A percentile compares a stretch with the other conserved stretches of the same genome.
Conservation (phyloP, 2,797 vertebrate species). For the Potorous gilbertii region DNA sequence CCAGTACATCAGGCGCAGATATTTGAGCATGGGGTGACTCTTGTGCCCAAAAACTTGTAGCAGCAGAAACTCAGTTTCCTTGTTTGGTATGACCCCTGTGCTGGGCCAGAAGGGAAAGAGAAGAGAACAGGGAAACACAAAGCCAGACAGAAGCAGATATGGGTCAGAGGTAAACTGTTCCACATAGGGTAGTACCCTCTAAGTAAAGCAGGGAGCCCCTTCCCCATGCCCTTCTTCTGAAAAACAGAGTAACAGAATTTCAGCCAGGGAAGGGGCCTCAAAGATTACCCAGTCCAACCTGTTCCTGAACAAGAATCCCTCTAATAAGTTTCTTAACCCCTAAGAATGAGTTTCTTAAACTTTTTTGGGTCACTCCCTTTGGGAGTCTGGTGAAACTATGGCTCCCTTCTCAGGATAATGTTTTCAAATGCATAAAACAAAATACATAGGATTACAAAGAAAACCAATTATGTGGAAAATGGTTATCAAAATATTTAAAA, state of each 20-base stretch:
- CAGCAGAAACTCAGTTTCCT: conserved; percentile 90
- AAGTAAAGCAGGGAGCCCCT: neutral
- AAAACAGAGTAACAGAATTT: neutral
- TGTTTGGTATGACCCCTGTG: conserved; percentile 89
- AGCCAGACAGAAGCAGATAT: neutral
- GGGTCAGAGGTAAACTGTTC: neutral
- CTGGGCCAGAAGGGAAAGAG: neutral
- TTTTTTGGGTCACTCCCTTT: neutral
- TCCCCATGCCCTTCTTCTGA: neutral
- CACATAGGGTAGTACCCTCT: neutral
- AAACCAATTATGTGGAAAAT: neutral
- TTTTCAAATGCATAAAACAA: neutral
- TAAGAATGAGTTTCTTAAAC: neutral
- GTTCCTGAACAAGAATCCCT: neutral
- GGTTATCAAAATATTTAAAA: neutral
- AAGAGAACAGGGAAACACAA: neutral
- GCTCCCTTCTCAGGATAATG: neutral
- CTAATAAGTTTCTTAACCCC: neutral
- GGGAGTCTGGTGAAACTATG: neutral
- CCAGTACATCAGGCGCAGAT: conserved; percentile 92
- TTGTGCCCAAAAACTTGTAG: conserved; percentile 90
- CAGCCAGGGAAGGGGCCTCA: neutral
- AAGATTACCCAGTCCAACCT: neutral
- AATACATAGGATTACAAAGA: neutral
- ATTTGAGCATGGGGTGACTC: conserved; percentile 91